phyloP scores from a whole-genome alignment of 2,797 vertebrate species.

The Sardinella longiceps region DNA sequence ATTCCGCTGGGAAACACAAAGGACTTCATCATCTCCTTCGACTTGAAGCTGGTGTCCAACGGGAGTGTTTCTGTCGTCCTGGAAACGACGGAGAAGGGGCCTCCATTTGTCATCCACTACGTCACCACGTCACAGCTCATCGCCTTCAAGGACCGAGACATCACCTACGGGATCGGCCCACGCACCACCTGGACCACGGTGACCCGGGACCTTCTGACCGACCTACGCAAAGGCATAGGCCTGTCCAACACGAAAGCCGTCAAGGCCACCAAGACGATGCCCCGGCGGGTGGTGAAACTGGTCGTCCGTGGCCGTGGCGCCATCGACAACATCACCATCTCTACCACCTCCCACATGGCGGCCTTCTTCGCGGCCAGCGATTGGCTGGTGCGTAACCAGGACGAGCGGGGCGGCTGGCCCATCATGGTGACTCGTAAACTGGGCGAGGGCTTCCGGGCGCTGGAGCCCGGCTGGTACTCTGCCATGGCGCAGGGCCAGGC shows the following conservation, averaged over 20 bases:
- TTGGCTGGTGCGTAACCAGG: conserved; percentile 95
- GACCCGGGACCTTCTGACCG: conserved; percentile 93
- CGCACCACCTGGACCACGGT: conserved; percentile 87
- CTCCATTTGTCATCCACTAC: conserved; percentile 90
- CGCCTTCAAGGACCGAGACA: conserved; percentile 83
- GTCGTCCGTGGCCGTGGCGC: conserved; percentile 84
- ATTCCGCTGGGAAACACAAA: conserved; percentile 87
- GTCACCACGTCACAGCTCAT: conserved; percentile 88
- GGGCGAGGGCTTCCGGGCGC: conserved; percentile 90
- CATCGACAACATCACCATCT: conserved; percentile 91
- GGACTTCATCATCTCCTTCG: conserved; percentile 94
- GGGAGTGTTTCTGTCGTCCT: conserved; percentile 90
- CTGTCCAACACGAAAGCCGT: conserved; percentile 98
- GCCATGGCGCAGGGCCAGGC: conserved; percentile 99
- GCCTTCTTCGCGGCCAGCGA: conserved; percentile 94
- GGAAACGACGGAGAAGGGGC: conserved; percentile 91
- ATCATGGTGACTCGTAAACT: conserved; percentile 97
- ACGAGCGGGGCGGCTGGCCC: conserved; percentile 95
- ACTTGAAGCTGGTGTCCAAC: conserved; percentile 88
- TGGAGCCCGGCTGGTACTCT: conserved; percentile 98
- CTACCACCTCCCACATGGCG: conserved; percentile 92
- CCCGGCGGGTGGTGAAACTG: conserved; percentile 84
- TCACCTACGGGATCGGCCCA: conserved; percentile 90
- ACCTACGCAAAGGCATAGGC: conserved; percentile 94
- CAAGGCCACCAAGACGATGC: conserved; percentile 94